These are phyloP conservation scores for Copidosoma aretas DNA, from an alignment of 2,888 invertebrate genomes.

Conservation along the genomic window DNA sequence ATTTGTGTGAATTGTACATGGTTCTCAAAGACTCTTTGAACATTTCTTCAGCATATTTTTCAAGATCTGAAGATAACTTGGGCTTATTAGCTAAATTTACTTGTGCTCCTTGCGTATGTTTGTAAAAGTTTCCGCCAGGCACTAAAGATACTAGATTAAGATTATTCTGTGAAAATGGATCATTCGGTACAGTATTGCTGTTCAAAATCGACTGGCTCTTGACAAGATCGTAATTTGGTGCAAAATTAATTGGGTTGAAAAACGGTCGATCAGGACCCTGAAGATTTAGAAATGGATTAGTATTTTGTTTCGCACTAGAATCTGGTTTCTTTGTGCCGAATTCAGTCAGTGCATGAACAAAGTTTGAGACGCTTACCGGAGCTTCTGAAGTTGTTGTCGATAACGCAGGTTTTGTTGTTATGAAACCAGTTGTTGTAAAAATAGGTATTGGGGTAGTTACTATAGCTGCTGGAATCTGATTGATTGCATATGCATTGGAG, in stretches of 20 bases:
- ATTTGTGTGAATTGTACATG: conserved; percentile 60
- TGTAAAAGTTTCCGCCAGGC: conserved; percentile 58
- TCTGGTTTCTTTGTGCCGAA: conserved; percentile 46
- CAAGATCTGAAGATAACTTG: conserved; percentile 54
- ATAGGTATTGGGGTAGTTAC: conserved; percentile 59
- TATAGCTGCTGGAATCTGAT: conserved; percentile 53
- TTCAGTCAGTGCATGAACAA: conserved; percentile 53
- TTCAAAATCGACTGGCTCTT: conserved; percentile 56
- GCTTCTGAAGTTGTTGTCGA: conserved; percentile 44
- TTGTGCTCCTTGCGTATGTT: conserved; percentile 49
- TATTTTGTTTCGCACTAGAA: conserved; percentile 35
- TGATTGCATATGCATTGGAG: conserved; percentile 48
- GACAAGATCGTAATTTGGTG: conserved; percentile 55
- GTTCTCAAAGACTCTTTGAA: conserved; percentile 59
- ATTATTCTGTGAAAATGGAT: conserved; percentile 50
- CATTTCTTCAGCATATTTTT: conserved; percentile 60
- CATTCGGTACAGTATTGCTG: conserved; percentile 46
- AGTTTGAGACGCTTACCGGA: conserved; percentile 47
- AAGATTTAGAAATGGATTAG: conserved; percentile 31
- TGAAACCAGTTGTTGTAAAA: conserved; percentile 52
- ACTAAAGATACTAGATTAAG: conserved; percentile 55
- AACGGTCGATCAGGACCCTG: conserved; percentile 46
- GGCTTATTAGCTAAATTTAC: conserved; percentile 52
- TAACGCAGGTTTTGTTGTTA: conserved; percentile 48
- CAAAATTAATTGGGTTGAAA: conserved; percentile 59